Conservation (phyloP, 2,113 vertebrate genomes). For the Ia io region DNA sequence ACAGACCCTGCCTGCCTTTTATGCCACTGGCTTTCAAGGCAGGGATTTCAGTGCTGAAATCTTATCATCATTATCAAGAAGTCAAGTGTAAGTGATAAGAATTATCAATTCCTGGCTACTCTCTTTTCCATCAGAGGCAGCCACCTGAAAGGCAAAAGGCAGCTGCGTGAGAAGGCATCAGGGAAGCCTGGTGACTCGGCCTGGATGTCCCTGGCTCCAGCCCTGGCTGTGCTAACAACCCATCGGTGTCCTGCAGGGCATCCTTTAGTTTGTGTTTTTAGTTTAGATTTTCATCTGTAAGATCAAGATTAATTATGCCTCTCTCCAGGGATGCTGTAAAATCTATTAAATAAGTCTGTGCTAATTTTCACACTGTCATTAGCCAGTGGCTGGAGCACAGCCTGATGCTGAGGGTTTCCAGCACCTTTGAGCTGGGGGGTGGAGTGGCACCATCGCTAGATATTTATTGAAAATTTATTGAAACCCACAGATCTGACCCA, state of each 20-base stretch:
- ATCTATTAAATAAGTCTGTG: neutral
- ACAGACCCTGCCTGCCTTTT: neutral
- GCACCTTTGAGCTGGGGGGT: neutral
- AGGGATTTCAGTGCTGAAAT: neutral
- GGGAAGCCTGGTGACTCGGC: neutral
- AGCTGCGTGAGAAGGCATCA: neutral
- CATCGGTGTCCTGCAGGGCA: accelerated
- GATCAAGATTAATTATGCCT: neutral
- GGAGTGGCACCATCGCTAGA: accelerated
- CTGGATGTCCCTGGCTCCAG: neutral
- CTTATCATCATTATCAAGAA: neutral
- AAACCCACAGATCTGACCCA: neutral
- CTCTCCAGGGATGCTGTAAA: neutral
- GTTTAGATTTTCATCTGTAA: neutral
- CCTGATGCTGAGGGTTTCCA: neutral
- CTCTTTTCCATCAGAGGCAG: neutral
- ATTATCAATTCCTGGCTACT: neutral
- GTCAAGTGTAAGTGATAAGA: neutral
- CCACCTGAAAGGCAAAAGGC: neutral
- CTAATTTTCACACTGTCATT: neutral
- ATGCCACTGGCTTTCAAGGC: neutral
- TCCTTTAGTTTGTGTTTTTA: neutral
- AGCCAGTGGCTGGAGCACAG: neutral
- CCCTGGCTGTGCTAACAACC: neutral
- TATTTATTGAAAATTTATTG: neutral